phyloP scores from a whole-genome alignment of 2,797 vertebrate species.

The Tenualosa thibaudeaui region DNA sequence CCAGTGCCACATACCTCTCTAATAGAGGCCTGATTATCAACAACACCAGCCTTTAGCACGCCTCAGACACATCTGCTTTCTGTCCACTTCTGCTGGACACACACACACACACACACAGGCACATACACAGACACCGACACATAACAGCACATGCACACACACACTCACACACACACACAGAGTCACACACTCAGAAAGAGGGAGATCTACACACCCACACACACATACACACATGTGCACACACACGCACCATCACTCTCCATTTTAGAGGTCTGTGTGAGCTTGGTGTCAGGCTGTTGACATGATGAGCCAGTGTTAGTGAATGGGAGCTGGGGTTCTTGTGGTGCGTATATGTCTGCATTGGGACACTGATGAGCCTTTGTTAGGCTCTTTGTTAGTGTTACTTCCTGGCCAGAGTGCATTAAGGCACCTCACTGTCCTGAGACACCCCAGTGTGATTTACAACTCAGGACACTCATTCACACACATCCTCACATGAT shows the following conservation, averaged over 20 bases:
- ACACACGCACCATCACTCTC: slow-evolving; percentile 29
- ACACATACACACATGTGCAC: not conserved
- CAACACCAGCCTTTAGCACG: slow-evolving; percentile 62
- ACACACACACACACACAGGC: slow-evolving; percentile 29
- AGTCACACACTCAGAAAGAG: not conserved
- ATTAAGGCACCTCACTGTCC: slow-evolving; percentile 47
- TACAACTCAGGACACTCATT: not conserved
- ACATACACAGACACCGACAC: slow-evolving; percentile 21
- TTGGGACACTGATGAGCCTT: slow-evolving; percentile 35
- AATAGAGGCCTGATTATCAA: slow-evolving; percentile 69
- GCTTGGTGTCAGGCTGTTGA: not conserved
- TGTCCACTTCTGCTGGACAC: slow-evolving; percentile 47
- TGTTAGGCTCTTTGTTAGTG: slow-evolving; percentile 51
- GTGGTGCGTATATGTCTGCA: not conserved
- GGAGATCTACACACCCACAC: not conserved
- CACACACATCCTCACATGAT: not conserved
- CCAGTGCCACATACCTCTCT: slow-evolving; percentile 61
- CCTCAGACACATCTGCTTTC: slow-evolving; percentile 61
- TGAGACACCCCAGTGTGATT: slow-evolving; percentile 31
- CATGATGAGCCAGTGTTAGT: not conserved
- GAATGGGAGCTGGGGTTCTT: not conserved
- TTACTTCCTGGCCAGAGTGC: slow-evolving; percentile 50
- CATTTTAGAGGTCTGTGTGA: slow-evolving; percentile 34
- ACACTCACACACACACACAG: not conserved
- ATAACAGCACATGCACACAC: not conserved